Evolutionary conservation across 2,888 invertebrate genomes (phyloP), one percentile per base, ranked within the genome.

Genomic region (Lymantria dispar): DNA sequence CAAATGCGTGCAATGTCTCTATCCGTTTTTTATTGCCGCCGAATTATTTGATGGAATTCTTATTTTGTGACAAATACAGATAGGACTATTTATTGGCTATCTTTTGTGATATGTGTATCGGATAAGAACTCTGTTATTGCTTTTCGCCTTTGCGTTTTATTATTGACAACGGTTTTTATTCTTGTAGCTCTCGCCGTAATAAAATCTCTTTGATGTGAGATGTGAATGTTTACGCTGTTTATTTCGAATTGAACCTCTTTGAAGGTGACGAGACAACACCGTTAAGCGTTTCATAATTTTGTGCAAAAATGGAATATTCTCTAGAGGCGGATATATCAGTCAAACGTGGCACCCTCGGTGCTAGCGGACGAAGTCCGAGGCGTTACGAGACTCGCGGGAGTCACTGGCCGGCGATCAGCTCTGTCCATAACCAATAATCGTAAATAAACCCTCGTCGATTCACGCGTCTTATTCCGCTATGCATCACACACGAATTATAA

Each of bases 1-100:
- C 90, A 80, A 86, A 90, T 89, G 88, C 91, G 91, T 91, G 90
- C 90, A 76, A 89, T 87, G 90, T 87, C 91, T 90, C 89, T 87
- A 88, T 91, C 85, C 82, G 80, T 80, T 85, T 89, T 90, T 90
- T 89, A 89, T 87, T 85, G 83, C 80, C 72, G 57, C 72, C 76
- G 81, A 82, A 85, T 81, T 85, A 86, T 89, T 89, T 89, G 87
- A 88, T 85, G 79, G 80, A 84, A 84, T 74, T 82, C 78, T 80
- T 81, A 82, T 81, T 83, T 82, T 84, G 79, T 82, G 82, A 83
- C 83, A 81, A 82, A 81, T 76, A 78, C 76, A 76, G 77, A 74
- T 76, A 75, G 68, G 71, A 68, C 70, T 74, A 76, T 81, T 83
- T 79, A 81, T 83, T 76, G 78, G 73, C 69, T 73, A 76, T 81